Base-by-base conservation (phyloP, 2,888 invertebrate species). In the Colletes collaris region DNA sequence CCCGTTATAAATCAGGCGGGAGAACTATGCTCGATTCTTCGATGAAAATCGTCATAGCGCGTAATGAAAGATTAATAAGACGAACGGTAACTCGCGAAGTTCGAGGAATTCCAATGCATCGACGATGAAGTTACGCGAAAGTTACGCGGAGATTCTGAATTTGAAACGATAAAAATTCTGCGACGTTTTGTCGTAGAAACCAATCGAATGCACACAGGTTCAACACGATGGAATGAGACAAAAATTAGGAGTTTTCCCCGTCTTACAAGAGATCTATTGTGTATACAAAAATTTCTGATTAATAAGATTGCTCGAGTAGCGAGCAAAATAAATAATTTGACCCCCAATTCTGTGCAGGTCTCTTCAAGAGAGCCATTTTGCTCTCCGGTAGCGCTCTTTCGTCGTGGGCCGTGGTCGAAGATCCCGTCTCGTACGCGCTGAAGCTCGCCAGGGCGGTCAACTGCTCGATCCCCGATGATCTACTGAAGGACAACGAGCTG, bases 371-470 rank as follows among this genome's bases (percentile, higher is more conserved):
- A 83, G 97, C 97, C 40, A 96, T 98, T 82, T 94, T 98, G 50
- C 94, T 98, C 90, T 97, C 97, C 0, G 98, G 98, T 0, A 98
- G 98, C 60, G 97, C 98, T 0, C 94, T 97, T 67, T 97, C 97
- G 52, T 97, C 97, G 0, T 98, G 98, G 98, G 98, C 98, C 0
- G 94, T 97, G 66, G 97, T 98, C 0, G 97, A 97, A 89, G 97
- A 97, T 93, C 97, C 97, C 0, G 97, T 96, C 2, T 95, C 95
- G 89, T 98, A 96, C 92, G 97, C 97, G 37, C 94, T 97, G 11
- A 96, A 96, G 92, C 93, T 97, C 89, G 97, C 97, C 3, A 96
- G 95, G 84, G 96, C 96, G 88, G 95, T 97, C 88, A 97, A 97
- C 93, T 97, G 97, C 90, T 94, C 96, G 7, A 95, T 97, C 91